Base-by-base conservation (phyloP, 2,888 invertebrate species). In the Rotaria magnacalcarata region DNA sequence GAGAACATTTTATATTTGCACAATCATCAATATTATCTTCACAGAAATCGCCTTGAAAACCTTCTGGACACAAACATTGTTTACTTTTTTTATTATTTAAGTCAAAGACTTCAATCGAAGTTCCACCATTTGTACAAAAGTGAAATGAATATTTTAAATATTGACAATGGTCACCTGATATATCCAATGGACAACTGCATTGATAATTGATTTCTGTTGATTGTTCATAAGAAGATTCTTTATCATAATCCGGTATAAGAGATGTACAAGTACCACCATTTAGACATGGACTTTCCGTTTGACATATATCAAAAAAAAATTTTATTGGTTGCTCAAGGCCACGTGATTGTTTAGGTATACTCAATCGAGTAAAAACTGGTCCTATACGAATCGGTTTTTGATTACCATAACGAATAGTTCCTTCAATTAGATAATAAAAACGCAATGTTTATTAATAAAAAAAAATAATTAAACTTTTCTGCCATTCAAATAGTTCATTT, bases 1-100 rank as follows among this genome's bases (percentile, higher is more conserved):
- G 11, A 2, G 80, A 80, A 80, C 80, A 80, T 8, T 6, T 14
- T 7, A 80, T 34, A 80, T 24, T 11, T 11, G n/a, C 19, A 47
- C 80, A 80, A 80, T 80, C 47, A 47, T 80, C 47, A 47, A 80
- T 80, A 47, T 80, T 80, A n/a, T 47, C 47, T 80, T 80, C 80
- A 47, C 80, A 80, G n/a, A 47, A 47, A 24, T 4, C 10, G 47
- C 80, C 80, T 24, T 43, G 1, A 47, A 80, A 80, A 80, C 80
- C 80, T 47, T 7, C 0, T 47, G 47, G 2, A 80, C 80, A 80
- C 24, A 47, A 41, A 47, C 80, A 80, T 24, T 10, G 24, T 67
- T 67, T 34, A 16, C 16, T 67, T 27, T 34, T 34, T 67, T 11
- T 27, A 11, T 11, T 47, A 47, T 47, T 47, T 16, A 24, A 24